A percentile compares a stretch with the other conserved stretches of the same genome.
These are phyloP conservation scores for Limnothrissa miodon DNA, from an alignment of 2,113 vertebrate species.

Conservation along the genomic window DNA sequence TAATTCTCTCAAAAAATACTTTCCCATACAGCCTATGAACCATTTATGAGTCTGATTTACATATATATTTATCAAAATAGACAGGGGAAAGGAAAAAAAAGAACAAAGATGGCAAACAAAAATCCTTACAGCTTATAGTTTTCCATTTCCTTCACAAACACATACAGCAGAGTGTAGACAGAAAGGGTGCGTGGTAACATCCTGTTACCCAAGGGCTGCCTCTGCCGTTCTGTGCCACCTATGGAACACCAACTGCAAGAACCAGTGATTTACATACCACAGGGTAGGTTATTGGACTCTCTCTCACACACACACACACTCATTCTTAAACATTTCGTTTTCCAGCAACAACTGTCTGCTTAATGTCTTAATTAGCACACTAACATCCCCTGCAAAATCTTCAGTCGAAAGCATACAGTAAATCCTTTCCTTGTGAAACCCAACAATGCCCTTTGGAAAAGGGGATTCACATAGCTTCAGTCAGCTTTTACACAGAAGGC, in stretches of 20 bases:
- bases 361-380: slow-evolving; percentile 89
- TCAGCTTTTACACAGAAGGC: slow-evolving; percentile 39
- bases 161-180: slow-evolving; percentile 55
- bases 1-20: slow-evolving; percentile 99
- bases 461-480: slow-evolving; percentile 56
- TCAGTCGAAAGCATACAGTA: slow-evolving; percentile 83
- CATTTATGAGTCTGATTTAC: slow-evolving; percentile 81
- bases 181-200: slow-evolving; percentile 51
- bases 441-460: slow-evolving; percentile 60
- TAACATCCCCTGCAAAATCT: slow-evolving; percentile 89
- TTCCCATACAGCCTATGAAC: slow-evolving; percentile 96
- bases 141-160: slow-evolving; percentile 56
- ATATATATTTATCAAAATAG: slow-evolving; percentile 58
- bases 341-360: slow-evolving; percentile 79
- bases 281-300: slow-evolving; percentile 3
- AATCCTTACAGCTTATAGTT: slow-evolving; percentile 59
- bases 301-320: neutral
- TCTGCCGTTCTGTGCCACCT: slow-evolving; percentile 18
- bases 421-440: slow-evolving; percentile 62
- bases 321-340: slow-evolving; percentile 5
- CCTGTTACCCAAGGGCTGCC: slow-evolving; percentile 22
- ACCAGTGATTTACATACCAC: slow-evolving; percentile 9
- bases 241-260: slow-evolving; percentile 1
- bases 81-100: slow-evolving; percentile 65
- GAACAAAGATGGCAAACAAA: slow-evolving; percentile 79